A percentile compares a stretch with the other conserved stretches of the same genome.
Conservation (phyloP, 2,888 invertebrate species). For the Criorhina ranunculi region DNA sequence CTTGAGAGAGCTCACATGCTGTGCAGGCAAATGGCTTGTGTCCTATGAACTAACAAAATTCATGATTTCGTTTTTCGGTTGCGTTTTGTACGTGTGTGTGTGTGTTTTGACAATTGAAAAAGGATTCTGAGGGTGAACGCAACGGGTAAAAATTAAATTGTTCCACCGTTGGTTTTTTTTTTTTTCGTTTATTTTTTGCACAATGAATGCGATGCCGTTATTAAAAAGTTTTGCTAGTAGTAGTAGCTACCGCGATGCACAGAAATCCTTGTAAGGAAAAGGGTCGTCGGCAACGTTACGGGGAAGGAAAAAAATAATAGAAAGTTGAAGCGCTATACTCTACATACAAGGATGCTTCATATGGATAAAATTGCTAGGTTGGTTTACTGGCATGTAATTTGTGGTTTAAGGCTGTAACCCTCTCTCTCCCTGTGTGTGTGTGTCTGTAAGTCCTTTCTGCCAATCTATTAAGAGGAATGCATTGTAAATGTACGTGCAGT, state of each 20-base stretch:
- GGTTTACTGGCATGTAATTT: conserved; percentile 68
- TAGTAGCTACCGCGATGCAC: conserved; percentile 19
- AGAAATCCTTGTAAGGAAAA: conserved; percentile 12
- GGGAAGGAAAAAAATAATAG: neutral
- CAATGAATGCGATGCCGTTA: conserved; percentile 75
- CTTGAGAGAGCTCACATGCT: conserved; percentile 72
- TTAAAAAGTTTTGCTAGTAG: conserved; percentile 71
- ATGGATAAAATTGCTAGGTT: conserved; percentile 64
- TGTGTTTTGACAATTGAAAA: conserved; percentile 70
- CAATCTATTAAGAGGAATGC: conserved; percentile 60
- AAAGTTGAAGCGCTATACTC: conserved; percentile 49
- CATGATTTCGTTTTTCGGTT: conserved; percentile 62
- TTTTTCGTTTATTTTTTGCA: conserved; percentile 41
- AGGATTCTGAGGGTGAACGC: conserved; percentile 74
- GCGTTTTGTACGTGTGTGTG: conserved; percentile 1
- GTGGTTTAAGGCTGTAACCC: conserved; percentile 59
- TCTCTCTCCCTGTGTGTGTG: neutral
- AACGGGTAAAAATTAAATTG: conserved; percentile 75
- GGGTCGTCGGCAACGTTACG: neutral
- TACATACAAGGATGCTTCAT: conserved; percentile 51
- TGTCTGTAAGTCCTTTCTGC: conserved; percentile 37
- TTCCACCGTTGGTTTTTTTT: conserved; percentile 45
- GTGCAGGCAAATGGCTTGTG: conserved; percentile 62
- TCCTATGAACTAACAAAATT: conserved; percentile 71
- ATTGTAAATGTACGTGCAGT: conserved; percentile 14